Evolutionary conservation across 2,888 invertebrate genomes (phyloP).

Genomic region (Eristalis tenax): DNA sequence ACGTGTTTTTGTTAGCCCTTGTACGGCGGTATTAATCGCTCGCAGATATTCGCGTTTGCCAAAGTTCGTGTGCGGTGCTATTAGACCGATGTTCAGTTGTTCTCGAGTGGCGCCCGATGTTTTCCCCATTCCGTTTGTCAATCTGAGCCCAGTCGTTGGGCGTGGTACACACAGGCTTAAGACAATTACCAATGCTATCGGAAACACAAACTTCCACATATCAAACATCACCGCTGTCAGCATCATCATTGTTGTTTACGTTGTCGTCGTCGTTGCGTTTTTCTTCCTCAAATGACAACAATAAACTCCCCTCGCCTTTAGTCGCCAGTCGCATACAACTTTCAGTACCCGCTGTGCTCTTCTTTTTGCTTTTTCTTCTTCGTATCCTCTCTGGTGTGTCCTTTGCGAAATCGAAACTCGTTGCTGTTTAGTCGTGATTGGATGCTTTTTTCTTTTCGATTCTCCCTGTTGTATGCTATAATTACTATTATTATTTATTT

Average conservation of each 20-base stretch:
- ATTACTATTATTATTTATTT: constrained; percentile 52
- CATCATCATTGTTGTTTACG: constrained; percentile 1
- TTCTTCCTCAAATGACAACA: not conserved
- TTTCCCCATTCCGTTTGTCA: constrained; percentile 77
- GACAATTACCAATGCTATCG: constrained; percentile 54
- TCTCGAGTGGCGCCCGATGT: constrained; percentile 77
- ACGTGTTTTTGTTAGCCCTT: constrained; percentile 83
- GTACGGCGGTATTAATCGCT: constrained; percentile 85
- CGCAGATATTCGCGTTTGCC: constrained; percentile 85
- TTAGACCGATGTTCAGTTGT: constrained; percentile 80
- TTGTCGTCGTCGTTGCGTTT: not conserved
- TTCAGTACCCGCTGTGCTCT: not conserved
- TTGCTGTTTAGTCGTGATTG: not conserved
- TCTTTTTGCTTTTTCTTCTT: constrained; percentile 2
- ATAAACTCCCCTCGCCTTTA: not conserved
- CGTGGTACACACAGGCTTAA: constrained; percentile 52
- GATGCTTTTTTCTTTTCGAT: constrained; percentile 1
- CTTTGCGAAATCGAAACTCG: not conserved
- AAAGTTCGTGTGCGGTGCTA: constrained; percentile 81
- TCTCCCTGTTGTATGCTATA: constrained; percentile 20
- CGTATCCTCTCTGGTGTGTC: constrained; percentile 8
- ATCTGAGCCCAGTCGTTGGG: constrained; percentile 66
- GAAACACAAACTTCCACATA: constrained; percentile 62
- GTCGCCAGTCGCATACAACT: not conserved
- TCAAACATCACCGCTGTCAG: constrained; percentile 36